phyloP scores from a whole-genome alignment of 2,888 invertebrate species.

The Parascotia fuliginaria region DNA sequence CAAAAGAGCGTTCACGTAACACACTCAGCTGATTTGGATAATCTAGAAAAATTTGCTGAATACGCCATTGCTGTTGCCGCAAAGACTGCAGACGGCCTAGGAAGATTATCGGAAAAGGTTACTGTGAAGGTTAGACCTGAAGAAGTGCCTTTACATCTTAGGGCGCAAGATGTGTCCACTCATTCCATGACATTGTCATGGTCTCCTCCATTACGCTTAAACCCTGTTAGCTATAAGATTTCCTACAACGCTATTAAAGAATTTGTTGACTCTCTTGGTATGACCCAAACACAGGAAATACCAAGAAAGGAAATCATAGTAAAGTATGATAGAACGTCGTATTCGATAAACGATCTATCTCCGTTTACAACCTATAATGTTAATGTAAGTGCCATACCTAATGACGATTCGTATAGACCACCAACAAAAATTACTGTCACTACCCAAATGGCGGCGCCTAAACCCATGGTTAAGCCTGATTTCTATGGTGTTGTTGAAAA shows the following conservation, averaged over 20 bases:
- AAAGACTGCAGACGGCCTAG: conserved; percentile 91
- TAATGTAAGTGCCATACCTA: conserved; percentile 95
- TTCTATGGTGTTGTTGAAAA: conserved; percentile 96
- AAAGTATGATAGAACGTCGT: conserved; percentile 89
- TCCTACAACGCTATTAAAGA: conserved; percentile 97
- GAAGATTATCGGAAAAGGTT: conserved; percentile 94
- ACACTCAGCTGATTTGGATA: conserved; percentile 95
- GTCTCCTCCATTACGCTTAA: conserved; percentile 95
- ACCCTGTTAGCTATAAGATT: conserved; percentile 95
- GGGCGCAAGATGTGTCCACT: conserved; percentile 96
- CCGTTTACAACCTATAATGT: conserved; percentile 98
- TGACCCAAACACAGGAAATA: conserved; percentile 94
- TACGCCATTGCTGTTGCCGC: conserved; percentile 97
- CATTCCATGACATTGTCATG: conserved; percentile 97
- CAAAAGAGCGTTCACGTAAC: conserved; percentile 94
- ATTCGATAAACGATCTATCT: conserved; percentile 94
- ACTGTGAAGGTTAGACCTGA: conserved; percentile 96
- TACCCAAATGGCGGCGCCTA: conserved; percentile 98
- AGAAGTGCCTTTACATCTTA: conserved; percentile 95
- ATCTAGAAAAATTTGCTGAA: conserved; percentile 95
- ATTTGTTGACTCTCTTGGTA: conserved; percentile 96
- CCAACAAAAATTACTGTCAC: conserved; percentile 97
- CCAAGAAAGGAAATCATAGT: conserved; percentile 90
- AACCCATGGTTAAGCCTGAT: conserved; percentile 98
- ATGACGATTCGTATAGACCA: conserved; percentile 93